Conservation (phyloP, 2,113 vertebrate species). For the human region DNA sequence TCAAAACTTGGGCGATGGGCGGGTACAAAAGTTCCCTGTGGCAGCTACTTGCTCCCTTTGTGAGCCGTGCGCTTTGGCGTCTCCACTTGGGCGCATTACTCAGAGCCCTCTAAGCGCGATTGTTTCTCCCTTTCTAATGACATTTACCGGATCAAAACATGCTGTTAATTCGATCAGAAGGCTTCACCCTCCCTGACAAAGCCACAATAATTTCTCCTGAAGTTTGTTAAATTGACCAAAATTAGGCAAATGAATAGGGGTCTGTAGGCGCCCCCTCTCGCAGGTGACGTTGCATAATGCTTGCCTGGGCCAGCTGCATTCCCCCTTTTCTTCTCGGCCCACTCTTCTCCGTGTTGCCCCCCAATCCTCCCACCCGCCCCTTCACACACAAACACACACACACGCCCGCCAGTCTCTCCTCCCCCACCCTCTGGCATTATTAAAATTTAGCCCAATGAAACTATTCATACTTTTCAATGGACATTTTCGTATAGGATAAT, state of each 20-base stretch:
- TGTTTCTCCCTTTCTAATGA: constrained; percentile 99
- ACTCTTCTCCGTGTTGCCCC: constrained; percentile 91
- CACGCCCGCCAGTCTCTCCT: constrained; percentile 84
- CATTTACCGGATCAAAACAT: constrained; percentile 99
- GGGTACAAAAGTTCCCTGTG: constrained; percentile 98
- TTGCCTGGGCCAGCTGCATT: constrained; percentile 97
- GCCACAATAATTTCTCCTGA: constrained; percentile 99
- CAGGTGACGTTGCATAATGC: constrained; percentile 99
- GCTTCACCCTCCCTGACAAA: constrained; percentile 99
- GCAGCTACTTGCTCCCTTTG: constrained; percentile 95
- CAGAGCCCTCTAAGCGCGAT: constrained; percentile 97
- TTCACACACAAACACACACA: constrained; percentile 82
- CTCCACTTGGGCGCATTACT: constrained; percentile 98
- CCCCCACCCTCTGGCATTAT: constrained; percentile 96
- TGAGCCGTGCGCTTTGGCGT: constrained; percentile 98
- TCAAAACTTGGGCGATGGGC: constrained; percentile 96
- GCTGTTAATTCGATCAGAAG: constrained; percentile 99
- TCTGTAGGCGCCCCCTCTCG: constrained; percentile 94
- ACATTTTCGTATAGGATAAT: constrained; percentile 99
- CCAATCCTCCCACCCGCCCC: constrained; percentile 88
- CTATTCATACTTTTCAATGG: constrained; percentile 99
- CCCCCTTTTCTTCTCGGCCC: constrained; percentile 94
- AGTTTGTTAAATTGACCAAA: constrained; percentile 99
- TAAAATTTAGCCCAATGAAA: constrained; percentile 99
- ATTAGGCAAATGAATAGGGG: constrained; percentile 99